Evolutionary conservation across 2,797 vertebrate species (phyloP).

Genomic region (Ctenopoma kingsleyae): DNA sequence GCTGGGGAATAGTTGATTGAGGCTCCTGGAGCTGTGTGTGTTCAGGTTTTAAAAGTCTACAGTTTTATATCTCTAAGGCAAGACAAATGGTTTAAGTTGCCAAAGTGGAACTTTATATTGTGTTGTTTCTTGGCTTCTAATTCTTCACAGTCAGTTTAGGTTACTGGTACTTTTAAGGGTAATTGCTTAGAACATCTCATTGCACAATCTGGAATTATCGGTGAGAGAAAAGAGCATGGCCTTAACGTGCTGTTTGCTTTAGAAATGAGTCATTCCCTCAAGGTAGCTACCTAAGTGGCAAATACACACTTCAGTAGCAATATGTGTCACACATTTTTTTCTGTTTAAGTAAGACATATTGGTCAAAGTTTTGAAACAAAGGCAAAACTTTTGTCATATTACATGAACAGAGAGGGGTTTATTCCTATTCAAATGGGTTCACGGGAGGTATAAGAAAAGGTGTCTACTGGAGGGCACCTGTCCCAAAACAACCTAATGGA

Average conservation of each 20-base stretch:
- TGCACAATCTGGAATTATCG: conserved; percentile 74
- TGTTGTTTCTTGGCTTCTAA: conserved; percentile 65
- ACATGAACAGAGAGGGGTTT: conserved; percentile 26
- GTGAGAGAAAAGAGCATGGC: conserved; percentile 66
- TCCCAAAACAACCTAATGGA: conserved; percentile 51
- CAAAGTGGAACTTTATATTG: conserved; percentile 62
- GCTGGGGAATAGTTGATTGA: conserved; percentile 53
- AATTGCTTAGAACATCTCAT: conserved; percentile 76
- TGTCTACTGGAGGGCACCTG: conserved; percentile 19
- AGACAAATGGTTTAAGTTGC: conserved; percentile 63
- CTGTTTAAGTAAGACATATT: conserved; percentile 60
- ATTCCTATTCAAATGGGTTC: conserved; percentile 15
- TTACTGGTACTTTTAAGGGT: conserved; percentile 70
- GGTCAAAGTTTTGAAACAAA: conserved; percentile 57
- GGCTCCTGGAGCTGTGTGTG: conserved; percentile 54
- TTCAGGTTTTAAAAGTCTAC: conserved; percentile 63
- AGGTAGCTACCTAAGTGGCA: conserved; percentile 72
- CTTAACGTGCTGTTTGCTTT: conserved; percentile 75
- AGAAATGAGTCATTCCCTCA: conserved; percentile 69
- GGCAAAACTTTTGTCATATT: conserved; percentile 54
- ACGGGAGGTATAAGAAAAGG: conserved; percentile 11
- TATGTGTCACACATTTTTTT: conserved; percentile 49
- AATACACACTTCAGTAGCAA: conserved; percentile 68
- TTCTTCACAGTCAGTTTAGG: conserved; percentile 75
- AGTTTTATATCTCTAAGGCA: conserved; percentile 66